Base-by-base conservation (phyloP, 1,140 invertebrate genomes). In the Philaenus spumarius region DNA sequence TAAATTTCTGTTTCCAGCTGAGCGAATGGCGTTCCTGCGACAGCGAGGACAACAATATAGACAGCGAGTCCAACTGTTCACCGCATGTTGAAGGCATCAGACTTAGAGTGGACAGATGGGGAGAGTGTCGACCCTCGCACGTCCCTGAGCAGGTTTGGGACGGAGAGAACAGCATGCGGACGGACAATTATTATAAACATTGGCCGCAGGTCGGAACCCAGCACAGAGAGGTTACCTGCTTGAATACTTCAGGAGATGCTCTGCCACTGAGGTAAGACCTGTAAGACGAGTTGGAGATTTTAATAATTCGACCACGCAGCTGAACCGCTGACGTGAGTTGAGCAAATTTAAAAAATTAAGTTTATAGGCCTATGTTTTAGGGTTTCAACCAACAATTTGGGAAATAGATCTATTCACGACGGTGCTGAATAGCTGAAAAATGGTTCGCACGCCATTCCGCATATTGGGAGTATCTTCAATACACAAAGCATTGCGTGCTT, bases 121-220 rank as follows among this genome's bases (percentile, higher is more conserved):
- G 65, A 39, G 62, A 68, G 26, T 69, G 68, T 34, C 22, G 47
- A 26, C 53, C 58, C 14, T 11, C 53, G 15, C n/a, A 12, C 17
- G 45, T 5, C 11, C 40, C 48, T 24, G 43, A 39, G 47, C 46
- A 40, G 35, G 46, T 63, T 11, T 64, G 62, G 62, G 62, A 64
- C 34, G 62, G 59, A 30, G 53, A 66, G 42, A 52, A 45, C 51
- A 26, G 47, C 22, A 62, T 48, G 23, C 58, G 57, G 4, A 55
- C 65, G 12, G 68, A 69, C 48, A 68, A 64, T 20, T 69, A 63
- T 42, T 68, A 68, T 50, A 68, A 68, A 58, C 64, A 70, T 35
- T 67, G 69, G 66, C 69, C 71, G 7, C 68, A 72, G 53, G 69
- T 74, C n/a, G 73, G 73, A 23, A 68, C 67, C 22, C 72, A 72